Evolutionary conservation across 2,113 vertebrate genomes (phyloP).

Genomic region (Mugil cephalus): DNA sequence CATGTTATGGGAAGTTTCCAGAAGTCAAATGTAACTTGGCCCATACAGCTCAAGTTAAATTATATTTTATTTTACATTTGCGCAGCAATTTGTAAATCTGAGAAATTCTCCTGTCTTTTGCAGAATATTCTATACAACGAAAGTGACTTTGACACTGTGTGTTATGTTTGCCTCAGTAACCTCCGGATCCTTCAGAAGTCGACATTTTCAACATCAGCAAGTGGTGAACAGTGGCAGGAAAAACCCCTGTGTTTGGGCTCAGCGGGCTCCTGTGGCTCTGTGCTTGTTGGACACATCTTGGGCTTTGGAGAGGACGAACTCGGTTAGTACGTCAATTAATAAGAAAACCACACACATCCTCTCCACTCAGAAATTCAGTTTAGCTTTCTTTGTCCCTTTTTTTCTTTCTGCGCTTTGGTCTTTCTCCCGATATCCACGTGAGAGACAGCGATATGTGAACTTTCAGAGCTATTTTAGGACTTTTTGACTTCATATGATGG

Average conservation of each 20-base stretch:
- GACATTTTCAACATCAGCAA: slow-evolving; percentile 77
- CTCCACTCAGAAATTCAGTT: not conserved
- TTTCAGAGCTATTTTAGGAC: no score
- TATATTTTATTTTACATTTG: slow-evolving; percentile 3
- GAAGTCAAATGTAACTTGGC: slow-evolving; percentile 9
- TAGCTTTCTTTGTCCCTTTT: not conserved
- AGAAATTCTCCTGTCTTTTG: not conserved
- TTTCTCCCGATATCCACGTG: slow-evolving; percentile 1
- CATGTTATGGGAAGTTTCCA: slow-evolving; percentile 24
- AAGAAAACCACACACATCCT: not conserved
- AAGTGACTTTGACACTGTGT: slow-evolving; percentile 12
- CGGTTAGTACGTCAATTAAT: slow-evolving; percentile 83
- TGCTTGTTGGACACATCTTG: slow-evolving; percentile 91
- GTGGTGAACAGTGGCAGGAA: slow-evolving; percentile 93
- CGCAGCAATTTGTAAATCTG: not conserved
- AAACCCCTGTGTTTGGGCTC: slow-evolving; percentile 94
- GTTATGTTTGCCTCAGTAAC: slow-evolving; percentile 84
- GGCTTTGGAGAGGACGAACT: slow-evolving; percentile 98
- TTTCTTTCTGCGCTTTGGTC: slow-evolving; percentile 1
- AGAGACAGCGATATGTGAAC: slow-evolving; percentile 23
- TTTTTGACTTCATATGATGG: slow-evolving; percentile 31
- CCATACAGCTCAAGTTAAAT: not conserved
- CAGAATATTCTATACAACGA: not conserved
- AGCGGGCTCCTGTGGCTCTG: slow-evolving; percentile 89
- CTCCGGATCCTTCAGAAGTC: slow-evolving; percentile 95